Conservation (phyloP, 2,113 vertebrate genomes). For the Urocitellus parryii region DNA sequence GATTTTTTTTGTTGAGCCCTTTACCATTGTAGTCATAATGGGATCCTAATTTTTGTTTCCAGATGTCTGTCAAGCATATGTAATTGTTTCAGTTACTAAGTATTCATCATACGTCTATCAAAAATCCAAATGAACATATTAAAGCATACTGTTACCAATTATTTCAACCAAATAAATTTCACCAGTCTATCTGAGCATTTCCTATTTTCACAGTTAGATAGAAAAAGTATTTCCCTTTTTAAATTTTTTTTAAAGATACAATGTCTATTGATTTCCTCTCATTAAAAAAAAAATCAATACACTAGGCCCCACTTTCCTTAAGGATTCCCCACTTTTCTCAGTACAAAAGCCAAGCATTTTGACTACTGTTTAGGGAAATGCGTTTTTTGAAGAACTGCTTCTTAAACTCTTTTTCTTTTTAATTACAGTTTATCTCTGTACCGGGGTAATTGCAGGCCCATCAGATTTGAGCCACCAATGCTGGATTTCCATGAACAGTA, state of each 20-base stretch:
- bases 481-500: slow-evolving; percentile 99
- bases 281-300: background rate
- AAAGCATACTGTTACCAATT: slow-evolving; percentile 34
- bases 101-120: background rate
- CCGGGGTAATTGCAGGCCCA: slow-evolving; percentile 96
- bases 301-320: background rate
- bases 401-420: slow-evolving; percentile 74
- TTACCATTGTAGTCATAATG: background rate
- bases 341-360: background rate
- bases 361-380: slow-evolving; percentile 35
- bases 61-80: background rate
- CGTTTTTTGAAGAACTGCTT: slow-evolving; percentile 14
- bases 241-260: background rate
- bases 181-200: background rate
- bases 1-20: slow-evolving; percentile 20
- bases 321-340: background rate
- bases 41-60: background rate
- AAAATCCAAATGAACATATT: background rate
- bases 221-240: background rate
- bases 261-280: background rate
- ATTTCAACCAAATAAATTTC: background rate
- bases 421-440: slow-evolving; percentile 93
- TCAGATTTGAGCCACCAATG: slow-evolving; percentile 99
- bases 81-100: slow-evolving; percentile 21
- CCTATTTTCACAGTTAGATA: slow-evolving; percentile 18